These are phyloP conservation scores for Oncorhynchus nerka DNA, from an alignment of 2,113 vertebrate genomes.

Conservation along the genomic window DNA sequence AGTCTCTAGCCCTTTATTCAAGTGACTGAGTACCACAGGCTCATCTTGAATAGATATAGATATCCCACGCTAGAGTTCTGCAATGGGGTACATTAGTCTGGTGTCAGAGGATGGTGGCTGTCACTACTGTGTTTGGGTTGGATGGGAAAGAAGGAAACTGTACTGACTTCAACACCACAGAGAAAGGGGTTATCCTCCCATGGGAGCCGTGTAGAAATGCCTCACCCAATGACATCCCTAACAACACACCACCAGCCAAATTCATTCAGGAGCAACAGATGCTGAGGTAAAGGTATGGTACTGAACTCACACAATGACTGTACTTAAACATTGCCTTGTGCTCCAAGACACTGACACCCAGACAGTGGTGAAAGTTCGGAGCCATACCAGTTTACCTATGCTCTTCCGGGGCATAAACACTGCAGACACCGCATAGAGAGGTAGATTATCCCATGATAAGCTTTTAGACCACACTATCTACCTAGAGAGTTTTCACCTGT, in stretches of 20 bases:
- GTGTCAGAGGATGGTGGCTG: slow-evolving; percentile 14
- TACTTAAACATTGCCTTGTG: no score
- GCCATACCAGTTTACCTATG: neutral
- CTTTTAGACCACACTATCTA: no score
- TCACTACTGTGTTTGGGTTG: neutral
- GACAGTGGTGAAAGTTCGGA: neutral
- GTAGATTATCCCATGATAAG: no score
- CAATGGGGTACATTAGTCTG: slow-evolving; percentile 12
- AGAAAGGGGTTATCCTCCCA: neutral
- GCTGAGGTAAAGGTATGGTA: no score
- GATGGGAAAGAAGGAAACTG: neutral
- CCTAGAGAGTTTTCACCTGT: no score
- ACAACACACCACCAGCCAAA: no score
- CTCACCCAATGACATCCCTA: neutral
- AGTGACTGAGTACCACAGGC: slow-evolving; percentile 16
- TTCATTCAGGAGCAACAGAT: no score
- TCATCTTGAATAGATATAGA: slow-evolving; percentile 23
- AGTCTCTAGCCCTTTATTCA: neutral
- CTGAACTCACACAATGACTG: no score
- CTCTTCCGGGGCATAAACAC: neutral
- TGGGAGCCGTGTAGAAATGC: neutral
- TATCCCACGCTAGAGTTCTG: neutral
- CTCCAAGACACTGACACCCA: no score
- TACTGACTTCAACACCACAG: neutral
- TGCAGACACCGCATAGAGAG: no score